Conservation (phyloP, 2,113 vertebrate species). For the Microcebus griseorufus region DNA sequence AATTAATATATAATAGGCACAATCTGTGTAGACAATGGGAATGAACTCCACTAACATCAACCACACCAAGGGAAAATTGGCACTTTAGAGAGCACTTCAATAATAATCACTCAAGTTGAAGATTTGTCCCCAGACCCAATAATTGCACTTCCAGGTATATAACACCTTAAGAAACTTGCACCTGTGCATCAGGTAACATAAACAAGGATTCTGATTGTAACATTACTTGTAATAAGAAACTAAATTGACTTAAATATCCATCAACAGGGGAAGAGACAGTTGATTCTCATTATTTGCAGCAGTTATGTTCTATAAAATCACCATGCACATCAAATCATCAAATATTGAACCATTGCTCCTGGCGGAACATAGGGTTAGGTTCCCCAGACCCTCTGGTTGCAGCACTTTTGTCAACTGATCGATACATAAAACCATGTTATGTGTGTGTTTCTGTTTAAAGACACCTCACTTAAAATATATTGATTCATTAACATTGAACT, state of each 20-base stretch:
- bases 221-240: not conserved
- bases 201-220: not conserved
- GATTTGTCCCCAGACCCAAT: not conserved
- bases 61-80: not conserved
- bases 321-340: not conserved
- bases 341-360: not conserved
- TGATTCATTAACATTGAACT: not conserved
- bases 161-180: not conserved
- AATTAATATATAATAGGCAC: not conserved
- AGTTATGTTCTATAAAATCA: not conserved
- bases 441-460: not conserved
- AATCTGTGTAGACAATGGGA: not conserved
- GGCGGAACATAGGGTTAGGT: not conserved
- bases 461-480: not conserved
- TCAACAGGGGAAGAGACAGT: not conserved
- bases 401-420: not conserved
- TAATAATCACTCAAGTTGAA: not conserved
- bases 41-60: not conserved
- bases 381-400: not conserved
- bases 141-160: not conserved
- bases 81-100: not conserved
- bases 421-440: not conserved
- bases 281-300: not conserved
- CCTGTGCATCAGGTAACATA: not conserved
- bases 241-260: not conserved